A percentile compares a stretch with the other conserved stretches of the same genome.
Evolutionary conservation across 30 jellyfish, hydroid and myxozoan species (phyloP).

Genomic region (Sanderia malayensis): DNA sequence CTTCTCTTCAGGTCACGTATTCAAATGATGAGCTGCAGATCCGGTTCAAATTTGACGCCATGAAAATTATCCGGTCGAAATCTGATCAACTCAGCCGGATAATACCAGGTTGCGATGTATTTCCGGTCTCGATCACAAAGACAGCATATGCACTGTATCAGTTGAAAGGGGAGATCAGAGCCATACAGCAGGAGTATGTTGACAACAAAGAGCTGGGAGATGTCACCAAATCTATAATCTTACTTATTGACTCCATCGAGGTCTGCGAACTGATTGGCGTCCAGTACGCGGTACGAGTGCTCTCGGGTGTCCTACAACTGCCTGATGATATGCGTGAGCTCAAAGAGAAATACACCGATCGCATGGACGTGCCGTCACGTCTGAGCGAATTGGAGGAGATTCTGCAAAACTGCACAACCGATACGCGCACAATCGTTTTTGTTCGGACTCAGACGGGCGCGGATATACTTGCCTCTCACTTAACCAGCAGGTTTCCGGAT

Average conservation of each 20-base stretch:
- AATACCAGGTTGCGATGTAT: slow-evolving; percentile 1
- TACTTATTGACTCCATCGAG: slow-evolving; percentile 57
- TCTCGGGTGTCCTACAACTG: slow-evolving; percentile 10
- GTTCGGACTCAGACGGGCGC: slow-evolving; percentile 57
- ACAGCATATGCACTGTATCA: slow-evolving; percentile 35
- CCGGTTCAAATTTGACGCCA: slow-evolving; percentile 15
- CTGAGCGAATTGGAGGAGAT: slow-evolving; percentile 19
- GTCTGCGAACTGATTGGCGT: slow-evolving; percentile 64
- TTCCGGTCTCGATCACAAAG: background rate
- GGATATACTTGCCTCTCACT: slow-evolving; percentile 7
- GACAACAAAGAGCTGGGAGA: slow-evolving; percentile 3
- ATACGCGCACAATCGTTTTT: slow-evolving; percentile 50
- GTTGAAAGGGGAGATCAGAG: slow-evolving; percentile 57
- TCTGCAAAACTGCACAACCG: slow-evolving; percentile 14
- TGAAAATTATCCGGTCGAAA: background rate
- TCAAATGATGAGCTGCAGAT: slow-evolving; percentile 4
- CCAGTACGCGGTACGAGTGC: slow-evolving; percentile 26
- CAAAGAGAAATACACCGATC: background rate
- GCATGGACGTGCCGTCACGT: slow-evolving; percentile 18
- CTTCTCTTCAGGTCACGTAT: no score
- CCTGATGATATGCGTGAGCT: slow-evolving; percentile 1
- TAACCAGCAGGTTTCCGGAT: slow-evolving; percentile 29
- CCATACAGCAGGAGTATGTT: slow-evolving; percentile 49
- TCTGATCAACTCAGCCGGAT: background rate
- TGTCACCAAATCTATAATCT: slow-evolving; percentile 1